Evolutionary conservation across 2,797 vertebrate genomes (phyloP).

Genomic region (Sebastes matsubarae): DNA sequence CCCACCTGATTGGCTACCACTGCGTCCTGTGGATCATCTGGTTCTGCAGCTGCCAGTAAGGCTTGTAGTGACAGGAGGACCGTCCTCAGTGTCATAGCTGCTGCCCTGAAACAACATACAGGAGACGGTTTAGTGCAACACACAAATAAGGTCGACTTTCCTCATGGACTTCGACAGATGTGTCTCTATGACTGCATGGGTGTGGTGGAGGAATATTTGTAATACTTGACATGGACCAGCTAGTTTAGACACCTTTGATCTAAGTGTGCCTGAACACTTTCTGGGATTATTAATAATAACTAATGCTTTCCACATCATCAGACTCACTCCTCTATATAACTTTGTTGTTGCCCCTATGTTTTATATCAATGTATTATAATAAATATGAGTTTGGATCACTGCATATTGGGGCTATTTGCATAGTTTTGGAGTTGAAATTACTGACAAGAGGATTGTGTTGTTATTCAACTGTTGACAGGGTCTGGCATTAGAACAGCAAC

Average conservation of each 20-base stretch:
- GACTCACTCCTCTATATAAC: background rate
- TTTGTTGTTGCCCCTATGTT: background rate
- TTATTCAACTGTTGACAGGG: no score
- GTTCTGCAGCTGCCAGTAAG: slow-evolving; percentile 96
- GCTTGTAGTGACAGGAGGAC: slow-evolving; percentile 98
- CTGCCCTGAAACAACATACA: slow-evolving; percentile 86
- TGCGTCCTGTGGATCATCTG: slow-evolving; percentile 97
- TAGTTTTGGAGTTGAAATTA: background rate
- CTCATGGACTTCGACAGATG: background rate
- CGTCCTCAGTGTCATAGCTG: slow-evolving; percentile 97
- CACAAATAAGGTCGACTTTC: background rate
- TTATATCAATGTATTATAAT: background rate
- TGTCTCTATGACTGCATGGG: background rate
- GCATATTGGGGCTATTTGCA: background rate
- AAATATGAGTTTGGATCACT: background rate
- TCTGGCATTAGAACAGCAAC: no score
- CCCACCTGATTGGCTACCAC: slow-evolving; percentile 98
- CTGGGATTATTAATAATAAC: background rate
- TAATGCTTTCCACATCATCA: background rate
- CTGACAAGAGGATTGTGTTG: background rate
- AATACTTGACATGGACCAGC: background rate
- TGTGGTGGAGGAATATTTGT: background rate
- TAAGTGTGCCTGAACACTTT: background rate
- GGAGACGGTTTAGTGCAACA: background rate
- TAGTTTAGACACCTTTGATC: background rate